These are phyloP conservation scores for Macrobrachium rosenbergii DNA, from an alignment of 1,140 invertebrate genomes.

Conservation along the genomic window DNA sequence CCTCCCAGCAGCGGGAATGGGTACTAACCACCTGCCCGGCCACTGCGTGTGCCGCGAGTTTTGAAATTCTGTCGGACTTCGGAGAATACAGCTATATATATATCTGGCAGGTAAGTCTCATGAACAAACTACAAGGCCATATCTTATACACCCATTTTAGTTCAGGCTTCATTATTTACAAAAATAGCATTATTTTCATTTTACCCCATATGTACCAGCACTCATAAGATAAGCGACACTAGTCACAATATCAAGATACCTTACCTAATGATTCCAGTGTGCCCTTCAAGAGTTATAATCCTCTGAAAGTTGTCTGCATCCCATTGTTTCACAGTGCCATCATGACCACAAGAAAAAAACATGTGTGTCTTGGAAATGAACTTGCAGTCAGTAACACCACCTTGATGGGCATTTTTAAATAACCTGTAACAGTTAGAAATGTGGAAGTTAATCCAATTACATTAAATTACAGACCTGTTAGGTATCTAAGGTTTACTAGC, in stretches of 20 bases:
- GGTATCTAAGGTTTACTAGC: too few relatives aligned
- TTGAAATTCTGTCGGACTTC: too few relatives aligned
- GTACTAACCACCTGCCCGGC: too few relatives aligned
- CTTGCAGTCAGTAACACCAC: constrained; percentile 88
- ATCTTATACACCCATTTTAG: too few relatives aligned
- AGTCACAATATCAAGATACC: not conserved
- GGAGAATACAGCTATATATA: too few relatives aligned
- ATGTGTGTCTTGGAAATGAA: constrained; percentile 94
- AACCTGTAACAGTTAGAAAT: constrained; percentile 32
- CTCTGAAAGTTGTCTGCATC: constrained; percentile 94
- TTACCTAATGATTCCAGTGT: constrained; percentile 65
- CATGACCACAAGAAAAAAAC: constrained; percentile 93
- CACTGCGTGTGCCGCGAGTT: too few relatives aligned
- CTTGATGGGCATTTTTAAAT: constrained; percentile 84
- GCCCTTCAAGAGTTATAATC: constrained; percentile 86
- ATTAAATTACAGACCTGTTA: not conserved
- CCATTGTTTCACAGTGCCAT: constrained; percentile 96
- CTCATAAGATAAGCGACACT: not conserved
- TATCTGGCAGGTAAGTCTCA: too few relatives aligned
- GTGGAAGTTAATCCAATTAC: not conserved
- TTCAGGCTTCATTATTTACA: too few relatives aligned
- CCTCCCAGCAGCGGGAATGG: too few relatives aligned
- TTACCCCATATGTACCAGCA: not conserved
- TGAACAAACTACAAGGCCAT: too few relatives aligned
- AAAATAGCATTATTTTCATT: too few relatives aligned